phyloP scores from a whole-genome alignment of 1,140 invertebrate genomes.

The Homarus americanus region DNA sequence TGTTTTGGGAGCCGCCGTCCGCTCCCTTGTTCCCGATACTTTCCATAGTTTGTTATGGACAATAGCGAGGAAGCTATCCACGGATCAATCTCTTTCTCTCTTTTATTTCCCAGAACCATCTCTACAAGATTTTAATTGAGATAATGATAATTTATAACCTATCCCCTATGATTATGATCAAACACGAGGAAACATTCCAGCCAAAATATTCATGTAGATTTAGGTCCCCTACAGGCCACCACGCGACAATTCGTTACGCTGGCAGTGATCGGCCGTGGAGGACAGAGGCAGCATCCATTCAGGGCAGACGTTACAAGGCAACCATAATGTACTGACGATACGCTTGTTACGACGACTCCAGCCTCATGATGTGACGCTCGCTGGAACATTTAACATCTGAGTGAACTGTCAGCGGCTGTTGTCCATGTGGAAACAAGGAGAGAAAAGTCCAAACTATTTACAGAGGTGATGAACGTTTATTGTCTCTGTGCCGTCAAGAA shows the following conservation, averaged over 20 bases:
- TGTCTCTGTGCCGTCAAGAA: too few species aligned
- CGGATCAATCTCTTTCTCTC: background rate
- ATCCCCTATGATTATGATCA: too few species aligned
- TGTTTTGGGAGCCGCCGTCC: too few species aligned
- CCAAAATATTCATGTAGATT: background rate
- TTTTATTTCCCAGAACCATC: background rate
- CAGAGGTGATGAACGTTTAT: too few species aligned
- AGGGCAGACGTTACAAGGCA: background rate
- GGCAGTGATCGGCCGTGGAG: background rate
- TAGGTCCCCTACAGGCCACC: background rate
- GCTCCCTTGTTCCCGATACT: background rate
- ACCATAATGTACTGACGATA: slow-evolving; percentile 8
- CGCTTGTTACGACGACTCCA: slow-evolving; percentile 18
- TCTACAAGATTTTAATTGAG: background rate
- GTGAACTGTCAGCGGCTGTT: too few species aligned
- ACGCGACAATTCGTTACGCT: slow-evolving; percentile 7
- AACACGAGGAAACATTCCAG: background rate
- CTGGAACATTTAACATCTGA: too few species aligned
- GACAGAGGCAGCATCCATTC: background rate
- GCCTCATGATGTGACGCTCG: too few species aligned
- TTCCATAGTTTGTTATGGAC: background rate
- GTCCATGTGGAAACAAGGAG: too few species aligned
- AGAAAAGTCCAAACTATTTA: too few species aligned
- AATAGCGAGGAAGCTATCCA: too few species aligned
- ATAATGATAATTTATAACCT: background rate